Percentiles rank a stretch among this genome's conserved stretches.
Conservation (phyloP, 2,113 vertebrate genomes). For the Rostratula benghalensis region DNA sequence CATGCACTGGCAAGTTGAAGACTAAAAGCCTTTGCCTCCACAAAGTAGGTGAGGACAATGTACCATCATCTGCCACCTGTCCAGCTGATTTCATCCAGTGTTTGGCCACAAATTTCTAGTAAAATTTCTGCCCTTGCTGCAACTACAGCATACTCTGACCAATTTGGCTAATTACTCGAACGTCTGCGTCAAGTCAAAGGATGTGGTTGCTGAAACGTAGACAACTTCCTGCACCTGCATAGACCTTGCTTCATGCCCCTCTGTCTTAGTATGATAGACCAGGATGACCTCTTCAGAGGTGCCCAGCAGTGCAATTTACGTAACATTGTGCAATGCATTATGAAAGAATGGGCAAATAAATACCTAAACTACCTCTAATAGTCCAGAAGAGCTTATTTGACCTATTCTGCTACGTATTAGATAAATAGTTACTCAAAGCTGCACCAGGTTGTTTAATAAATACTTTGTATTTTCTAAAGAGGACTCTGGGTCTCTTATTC, state of each 20-base stretch:
- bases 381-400: neutral
- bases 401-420: neutral
- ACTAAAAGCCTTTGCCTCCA: neutral
- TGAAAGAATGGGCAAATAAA: neutral
- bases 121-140: neutral
- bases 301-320: neutral
- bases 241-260: neutral
- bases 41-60: neutral
- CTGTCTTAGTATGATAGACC: neutral
- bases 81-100: neutral
- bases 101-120: neutral
- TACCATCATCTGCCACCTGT: neutral
- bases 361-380: neutral
- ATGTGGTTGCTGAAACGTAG: neutral
- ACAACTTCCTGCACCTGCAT: neutral
- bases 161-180: neutral
- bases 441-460: neutral
- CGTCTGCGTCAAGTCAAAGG: neutral
- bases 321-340: neutral
- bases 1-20: neutral
- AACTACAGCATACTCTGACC: neutral
- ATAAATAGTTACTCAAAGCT: constrained; percentile 3
- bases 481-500: neutral
- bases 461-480: neutral
- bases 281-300: neutral